Evolutionary conservation across 2,797 vertebrate species (phyloP).

Genomic region (Avahi laniger): DNA sequence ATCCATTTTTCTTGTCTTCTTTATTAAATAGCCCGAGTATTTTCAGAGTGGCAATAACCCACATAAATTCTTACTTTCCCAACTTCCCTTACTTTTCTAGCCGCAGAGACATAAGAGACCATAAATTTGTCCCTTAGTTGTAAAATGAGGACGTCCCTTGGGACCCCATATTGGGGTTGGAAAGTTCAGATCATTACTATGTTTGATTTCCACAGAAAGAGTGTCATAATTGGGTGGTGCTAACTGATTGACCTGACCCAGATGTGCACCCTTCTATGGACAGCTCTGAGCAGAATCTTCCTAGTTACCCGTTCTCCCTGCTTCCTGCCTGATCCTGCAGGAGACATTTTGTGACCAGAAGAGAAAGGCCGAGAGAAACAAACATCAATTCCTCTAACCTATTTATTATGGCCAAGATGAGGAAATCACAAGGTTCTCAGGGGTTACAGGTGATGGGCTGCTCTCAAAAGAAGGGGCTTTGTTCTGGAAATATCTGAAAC

Average conservation of each 20-base stretch:
- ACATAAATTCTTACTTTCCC: not conserved
- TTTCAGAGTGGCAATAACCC: not conserved
- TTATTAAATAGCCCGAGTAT: not conserved
- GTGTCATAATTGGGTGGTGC: not conserved
- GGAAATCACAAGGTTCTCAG: not conserved
- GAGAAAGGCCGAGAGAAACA: not conserved
- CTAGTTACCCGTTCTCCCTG: not conserved
- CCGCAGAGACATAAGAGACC: not conserved
- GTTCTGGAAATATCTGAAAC: not conserved
- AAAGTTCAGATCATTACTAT: not conserved
- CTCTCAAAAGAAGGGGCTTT: not conserved
- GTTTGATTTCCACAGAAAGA: not conserved
- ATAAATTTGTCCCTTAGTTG: not conserved
- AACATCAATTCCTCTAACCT: not conserved
- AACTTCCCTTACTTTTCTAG: not conserved
- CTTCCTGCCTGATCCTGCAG: not conserved
- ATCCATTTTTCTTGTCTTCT: constrained; percentile 16
- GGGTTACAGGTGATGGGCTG: not conserved
- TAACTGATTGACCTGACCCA: not conserved
- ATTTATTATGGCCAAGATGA: not conserved
- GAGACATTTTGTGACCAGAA: not conserved
- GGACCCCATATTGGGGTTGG: not conserved
- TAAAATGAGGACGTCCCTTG: not conserved
- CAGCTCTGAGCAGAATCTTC: not conserved
- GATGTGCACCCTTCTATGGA: not conserved